Percentiles rank a stretch among this genome's conserved stretches.
Conservation (phyloP, 2,113 vertebrate species). For the Zingel zingel region DNA sequence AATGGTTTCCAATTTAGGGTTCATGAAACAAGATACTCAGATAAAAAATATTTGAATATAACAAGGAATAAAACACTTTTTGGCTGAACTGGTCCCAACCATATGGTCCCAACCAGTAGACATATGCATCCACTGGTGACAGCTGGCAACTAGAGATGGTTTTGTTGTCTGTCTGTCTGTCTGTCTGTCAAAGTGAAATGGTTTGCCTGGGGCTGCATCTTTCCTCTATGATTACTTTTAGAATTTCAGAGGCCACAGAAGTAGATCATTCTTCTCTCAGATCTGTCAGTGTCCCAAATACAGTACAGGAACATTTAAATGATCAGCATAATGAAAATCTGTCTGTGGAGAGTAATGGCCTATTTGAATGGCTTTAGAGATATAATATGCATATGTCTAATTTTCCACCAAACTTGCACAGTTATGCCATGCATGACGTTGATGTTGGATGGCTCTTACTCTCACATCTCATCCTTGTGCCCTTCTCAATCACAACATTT, state of each 20-base stretch:
- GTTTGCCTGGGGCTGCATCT: neutral
- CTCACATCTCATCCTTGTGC: neutral
- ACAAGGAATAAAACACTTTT: too few relatives aligned
- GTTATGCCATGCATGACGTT: neutral
- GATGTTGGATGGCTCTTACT: neutral
- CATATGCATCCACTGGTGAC: neutral
- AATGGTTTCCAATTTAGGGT: neutral
- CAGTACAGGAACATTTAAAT: slow-evolving; percentile 4
- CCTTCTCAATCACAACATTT: neutral
- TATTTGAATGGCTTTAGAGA: slow-evolving; percentile 9
- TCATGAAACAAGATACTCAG: neutral
- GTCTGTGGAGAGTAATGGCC: slow-evolving; percentile 16
- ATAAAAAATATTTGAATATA: neutral
- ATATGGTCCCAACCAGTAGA: neutral
- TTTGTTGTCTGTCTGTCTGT: neutral
- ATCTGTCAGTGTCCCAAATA: slow-evolving; percentile 26
- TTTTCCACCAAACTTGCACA: neutral
- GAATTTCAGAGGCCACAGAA: slow-evolving; percentile 13
- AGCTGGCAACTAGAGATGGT: neutral
- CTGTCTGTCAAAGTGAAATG: neutral
- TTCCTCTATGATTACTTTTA: slow-evolving; percentile 20
- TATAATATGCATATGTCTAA: slow-evolving; percentile 8
- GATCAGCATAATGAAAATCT: neutral
- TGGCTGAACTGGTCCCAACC: too few relatives aligned
- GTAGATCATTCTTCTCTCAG: slow-evolving; percentile 6